Conservation (phyloP, 2,113 vertebrate species). For the Lynx canadensis region DNA sequence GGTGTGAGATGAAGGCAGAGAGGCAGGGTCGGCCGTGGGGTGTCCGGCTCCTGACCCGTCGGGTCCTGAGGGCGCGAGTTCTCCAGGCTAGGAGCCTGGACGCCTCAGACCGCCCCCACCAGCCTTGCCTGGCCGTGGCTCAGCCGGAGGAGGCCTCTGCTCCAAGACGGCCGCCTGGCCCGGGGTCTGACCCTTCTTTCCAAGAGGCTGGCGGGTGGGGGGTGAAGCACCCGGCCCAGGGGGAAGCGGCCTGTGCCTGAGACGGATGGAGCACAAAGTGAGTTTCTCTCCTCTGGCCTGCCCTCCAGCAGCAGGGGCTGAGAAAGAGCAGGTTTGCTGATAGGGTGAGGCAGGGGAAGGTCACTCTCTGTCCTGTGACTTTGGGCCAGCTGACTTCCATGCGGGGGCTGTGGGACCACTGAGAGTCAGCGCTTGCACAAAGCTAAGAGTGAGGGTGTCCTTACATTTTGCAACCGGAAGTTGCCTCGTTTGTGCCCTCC, state of each 20-base stretch:
- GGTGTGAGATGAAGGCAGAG: neutral
- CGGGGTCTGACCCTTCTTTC: neutral
- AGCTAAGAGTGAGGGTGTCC: neutral
- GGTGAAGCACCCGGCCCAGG: neutral
- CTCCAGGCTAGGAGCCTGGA: too few species aligned
- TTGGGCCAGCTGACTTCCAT: neutral
- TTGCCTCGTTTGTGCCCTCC: neutral
- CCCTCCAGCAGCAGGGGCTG: neutral
- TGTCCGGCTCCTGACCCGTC: neutral
- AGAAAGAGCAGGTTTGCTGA: neutral
- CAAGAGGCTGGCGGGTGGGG: accelerated
- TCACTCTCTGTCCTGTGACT: neutral
- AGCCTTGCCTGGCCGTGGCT: neutral
- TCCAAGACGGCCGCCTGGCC: neutral
- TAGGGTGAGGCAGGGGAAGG: neutral
- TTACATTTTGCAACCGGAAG: neutral
- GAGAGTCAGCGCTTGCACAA: neutral
- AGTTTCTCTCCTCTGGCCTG: neutral
- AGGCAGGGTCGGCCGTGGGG: neutral
- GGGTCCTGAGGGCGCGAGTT: too few species aligned
- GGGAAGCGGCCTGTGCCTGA: neutral
- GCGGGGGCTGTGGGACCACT: neutral
- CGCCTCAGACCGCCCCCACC: neutral
- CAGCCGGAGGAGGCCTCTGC: neutral
- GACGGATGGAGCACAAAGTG: accelerated